phyloP scores from a whole-genome alignment of 64 coral and sea anemone genomes.

The Montipora foliosa region DNA sequence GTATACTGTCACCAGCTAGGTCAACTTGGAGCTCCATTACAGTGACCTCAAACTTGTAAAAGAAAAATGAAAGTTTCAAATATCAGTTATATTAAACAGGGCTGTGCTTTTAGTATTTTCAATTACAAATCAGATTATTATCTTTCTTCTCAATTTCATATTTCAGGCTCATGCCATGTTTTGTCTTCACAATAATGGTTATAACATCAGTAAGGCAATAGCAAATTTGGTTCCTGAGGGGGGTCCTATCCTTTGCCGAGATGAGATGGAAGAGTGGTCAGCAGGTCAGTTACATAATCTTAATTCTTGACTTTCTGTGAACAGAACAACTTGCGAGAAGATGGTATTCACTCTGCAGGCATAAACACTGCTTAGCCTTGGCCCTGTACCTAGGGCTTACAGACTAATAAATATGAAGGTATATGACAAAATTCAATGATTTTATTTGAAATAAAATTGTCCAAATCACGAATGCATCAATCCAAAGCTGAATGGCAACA shows the following conservation, averaged over 20 bases:
- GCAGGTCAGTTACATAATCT: conserved; percentile 58
- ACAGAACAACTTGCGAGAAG: no score
- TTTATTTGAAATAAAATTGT: no score
- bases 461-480: no score
- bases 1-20: not conserved
- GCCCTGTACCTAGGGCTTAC: no score
- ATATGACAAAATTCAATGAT: no score
- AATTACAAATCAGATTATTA: not conserved
- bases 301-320: no score
- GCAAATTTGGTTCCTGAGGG: conserved; percentile 89
- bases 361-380: no score
- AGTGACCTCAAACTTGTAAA: not conserved
- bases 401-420: no score
- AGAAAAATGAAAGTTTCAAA: not conserved
- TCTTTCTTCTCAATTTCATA: not conserved
- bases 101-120: not conserved
- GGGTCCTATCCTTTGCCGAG: conserved; percentile 92
- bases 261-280: conserved; percentile 99
- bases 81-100: not conserved
- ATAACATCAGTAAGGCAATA: conserved; percentile 91
- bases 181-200: conserved; percentile 86
- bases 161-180: conserved; percentile 97
- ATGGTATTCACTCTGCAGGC: no score
- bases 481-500: no score
- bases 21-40: not conserved